Evolutionary conservation across 2,797 vertebrate species (phyloP).

Genomic region (Neosilurus mollespiculum): DNA sequence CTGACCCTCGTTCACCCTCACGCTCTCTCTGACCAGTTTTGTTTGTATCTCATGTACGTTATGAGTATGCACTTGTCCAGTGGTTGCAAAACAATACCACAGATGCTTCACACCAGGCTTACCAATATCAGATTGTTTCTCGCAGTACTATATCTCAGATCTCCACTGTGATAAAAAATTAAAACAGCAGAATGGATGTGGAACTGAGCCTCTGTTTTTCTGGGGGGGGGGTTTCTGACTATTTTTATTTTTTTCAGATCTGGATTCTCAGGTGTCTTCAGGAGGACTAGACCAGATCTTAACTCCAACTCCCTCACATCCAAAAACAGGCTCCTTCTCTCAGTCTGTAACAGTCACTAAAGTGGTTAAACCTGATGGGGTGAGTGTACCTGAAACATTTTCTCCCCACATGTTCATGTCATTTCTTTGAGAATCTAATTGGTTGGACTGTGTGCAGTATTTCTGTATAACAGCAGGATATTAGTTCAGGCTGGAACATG

Average conservation of each 20-base stretch:
- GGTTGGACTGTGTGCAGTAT: no score
- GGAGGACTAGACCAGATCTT: slow-evolving; percentile 83
- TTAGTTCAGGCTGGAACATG: not conserved
- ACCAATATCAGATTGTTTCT: no score
- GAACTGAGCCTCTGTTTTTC: no score
- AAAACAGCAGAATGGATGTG: not conserved
- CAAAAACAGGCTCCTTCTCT: slow-evolving; percentile 79
- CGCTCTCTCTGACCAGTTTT: no score
- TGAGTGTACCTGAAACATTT: slow-evolving; percentile 51
- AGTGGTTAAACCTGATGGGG: slow-evolving; percentile 87
- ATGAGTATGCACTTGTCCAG: not conserved
- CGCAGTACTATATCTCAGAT: not conserved
- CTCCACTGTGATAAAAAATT: not conserved
- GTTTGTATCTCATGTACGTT: not conserved
- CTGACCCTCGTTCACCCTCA: no score
- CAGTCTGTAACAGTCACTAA: slow-evolving; percentile 81
- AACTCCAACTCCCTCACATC: slow-evolving; percentile 64
- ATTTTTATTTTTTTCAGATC: slow-evolving; percentile 68
- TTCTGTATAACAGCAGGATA: no score
- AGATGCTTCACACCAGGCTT: not conserved
- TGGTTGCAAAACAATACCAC: not conserved
- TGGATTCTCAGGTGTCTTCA: slow-evolving; percentile 85
- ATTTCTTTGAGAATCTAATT: not conserved
- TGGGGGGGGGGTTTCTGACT: no score
- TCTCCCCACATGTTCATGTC: not conserved